Percentiles rank a stretch among this genome's conserved stretches.
phyloP scores from a whole-genome alignment of 2,888 invertebrate species.

The Autographa pulchrina region DNA sequence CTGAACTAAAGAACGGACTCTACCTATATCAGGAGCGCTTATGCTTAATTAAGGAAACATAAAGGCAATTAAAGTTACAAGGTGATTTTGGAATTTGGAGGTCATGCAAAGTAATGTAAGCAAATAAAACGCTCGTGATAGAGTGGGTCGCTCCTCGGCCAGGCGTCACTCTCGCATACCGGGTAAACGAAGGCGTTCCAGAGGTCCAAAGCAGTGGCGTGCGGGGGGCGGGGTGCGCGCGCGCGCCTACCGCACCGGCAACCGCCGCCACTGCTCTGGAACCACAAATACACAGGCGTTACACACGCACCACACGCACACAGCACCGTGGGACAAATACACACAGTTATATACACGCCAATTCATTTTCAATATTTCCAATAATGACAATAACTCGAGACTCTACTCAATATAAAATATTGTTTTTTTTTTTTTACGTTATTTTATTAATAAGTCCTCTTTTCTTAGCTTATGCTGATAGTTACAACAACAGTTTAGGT shows the following conservation, averaged over 20 bases:
- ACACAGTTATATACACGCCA: conserved; percentile 53
- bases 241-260: conserved; percentile 89
- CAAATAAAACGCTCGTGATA: conserved; percentile 62
- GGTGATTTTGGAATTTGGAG: conserved; percentile 14
- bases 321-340: conserved; percentile 60
- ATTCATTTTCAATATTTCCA: conserved; percentile 25
- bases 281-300: conserved; percentile 87
- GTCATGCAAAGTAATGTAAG: conserved; percentile 44
- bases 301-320: conserved; percentile 74
- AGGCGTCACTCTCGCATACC: conserved; percentile 88
- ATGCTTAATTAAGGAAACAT: conserved; percentile 7
- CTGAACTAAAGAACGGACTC: conserved; percentile 63
- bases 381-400: conserved; percentile 16
- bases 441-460: neutral
- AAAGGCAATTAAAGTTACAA: neutral
- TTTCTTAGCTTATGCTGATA: neutral
- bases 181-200: conserved; percentile 92
- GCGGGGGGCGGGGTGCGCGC: conserved; percentile 92
- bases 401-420: neutral
- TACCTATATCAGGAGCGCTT: conserved; percentile 56
- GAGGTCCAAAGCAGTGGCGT: conserved; percentile 91
- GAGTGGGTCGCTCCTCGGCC: conserved; percentile 78
- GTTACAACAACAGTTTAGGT: neutral
- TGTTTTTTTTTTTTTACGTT: neutral
- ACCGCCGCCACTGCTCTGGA: conserved; percentile 90